phyloP scores from a whole-genome alignment of 2,888 invertebrate species.

The Brachyopa scutellaris region DNA sequence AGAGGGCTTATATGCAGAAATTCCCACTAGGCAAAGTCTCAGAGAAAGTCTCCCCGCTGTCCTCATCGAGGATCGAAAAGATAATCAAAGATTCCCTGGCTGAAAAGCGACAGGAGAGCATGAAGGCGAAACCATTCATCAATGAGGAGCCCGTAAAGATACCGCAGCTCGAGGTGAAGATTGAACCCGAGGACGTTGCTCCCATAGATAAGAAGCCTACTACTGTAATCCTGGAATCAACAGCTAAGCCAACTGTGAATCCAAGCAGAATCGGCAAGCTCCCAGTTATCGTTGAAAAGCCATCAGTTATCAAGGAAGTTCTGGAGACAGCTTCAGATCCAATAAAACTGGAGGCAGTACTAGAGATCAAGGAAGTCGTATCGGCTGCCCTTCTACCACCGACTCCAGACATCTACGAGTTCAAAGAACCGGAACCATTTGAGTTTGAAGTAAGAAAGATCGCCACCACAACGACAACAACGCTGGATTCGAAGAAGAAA shows the following conservation, averaged over 20 bases:
- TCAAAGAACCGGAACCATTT: conserved; percentile 94
- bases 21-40: conserved; percentile 63
- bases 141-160: conserved; percentile 70
- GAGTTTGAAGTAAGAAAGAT: conserved; percentile 88
- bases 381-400: conserved; percentile 51
- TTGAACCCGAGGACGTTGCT: conserved; percentile 37
- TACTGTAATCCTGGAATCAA: conserved; percentile 22
- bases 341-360: conserved; percentile 37
- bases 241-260: conserved; percentile 47
- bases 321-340: conserved; percentile 29
- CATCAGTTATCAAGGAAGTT: conserved; percentile 31
- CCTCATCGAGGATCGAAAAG: conserved; percentile 76
- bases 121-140: conserved; percentile 75
- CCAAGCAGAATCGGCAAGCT: conserved; percentile 42
- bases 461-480: conserved; percentile 4
- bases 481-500: conserved; percentile 70
- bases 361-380: conserved; percentile 73
- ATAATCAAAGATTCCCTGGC: conserved; percentile 77
- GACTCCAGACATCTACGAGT: conserved; percentile 89
- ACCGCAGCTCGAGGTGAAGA: conserved; percentile 64
- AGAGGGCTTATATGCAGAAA: conserved; percentile 75
- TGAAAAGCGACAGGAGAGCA: conserved; percentile 76
- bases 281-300: conserved; percentile 49
- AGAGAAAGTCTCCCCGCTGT: conserved; percentile 73
- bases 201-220: conserved; percentile 64